Conservation (phyloP, 2,113 vertebrate species). For the Camarhynchus parvulus region DNA sequence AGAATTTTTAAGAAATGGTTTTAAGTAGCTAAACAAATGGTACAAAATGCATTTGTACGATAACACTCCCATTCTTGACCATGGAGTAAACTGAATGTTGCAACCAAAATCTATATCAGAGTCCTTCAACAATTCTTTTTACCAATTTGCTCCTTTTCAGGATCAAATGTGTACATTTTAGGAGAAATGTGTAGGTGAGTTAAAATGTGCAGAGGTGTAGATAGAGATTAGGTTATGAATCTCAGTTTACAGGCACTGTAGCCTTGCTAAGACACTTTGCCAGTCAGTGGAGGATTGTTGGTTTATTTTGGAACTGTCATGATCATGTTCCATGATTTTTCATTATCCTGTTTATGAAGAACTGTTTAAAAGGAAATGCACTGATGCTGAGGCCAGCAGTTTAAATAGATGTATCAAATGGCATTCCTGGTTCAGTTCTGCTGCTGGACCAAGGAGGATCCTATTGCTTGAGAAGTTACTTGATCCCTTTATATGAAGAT, state of each 20-base stretch:
- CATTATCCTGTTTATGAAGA: neutral
- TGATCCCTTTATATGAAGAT: neutral
- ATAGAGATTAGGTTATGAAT: neutral
- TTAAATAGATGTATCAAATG: neutral
- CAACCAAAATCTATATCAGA: neutral
- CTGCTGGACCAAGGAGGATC: neutral
- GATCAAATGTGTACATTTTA: neutral
- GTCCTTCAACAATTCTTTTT: neutral
- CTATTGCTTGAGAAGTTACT: neutral
- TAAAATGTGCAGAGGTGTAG: neutral
- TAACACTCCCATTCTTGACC: neutral
- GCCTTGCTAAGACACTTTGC: neutral
- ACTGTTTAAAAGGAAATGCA: neutral
- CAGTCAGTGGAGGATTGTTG: neutral
- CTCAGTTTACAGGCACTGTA: neutral
- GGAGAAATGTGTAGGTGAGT: neutral
- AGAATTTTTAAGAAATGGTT: neutral
- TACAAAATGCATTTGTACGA: neutral
- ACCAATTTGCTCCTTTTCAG: neutral
- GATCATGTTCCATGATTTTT: neutral
- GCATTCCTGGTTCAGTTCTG: neutral
- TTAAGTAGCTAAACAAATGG: neutral
- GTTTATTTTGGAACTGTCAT: neutral
- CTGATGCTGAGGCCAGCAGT: neutral
- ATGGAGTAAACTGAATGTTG: neutral